Evolutionary conservation across 2,888 invertebrate genomes (phyloP).

Genomic region (Drosophila recens): DNA sequence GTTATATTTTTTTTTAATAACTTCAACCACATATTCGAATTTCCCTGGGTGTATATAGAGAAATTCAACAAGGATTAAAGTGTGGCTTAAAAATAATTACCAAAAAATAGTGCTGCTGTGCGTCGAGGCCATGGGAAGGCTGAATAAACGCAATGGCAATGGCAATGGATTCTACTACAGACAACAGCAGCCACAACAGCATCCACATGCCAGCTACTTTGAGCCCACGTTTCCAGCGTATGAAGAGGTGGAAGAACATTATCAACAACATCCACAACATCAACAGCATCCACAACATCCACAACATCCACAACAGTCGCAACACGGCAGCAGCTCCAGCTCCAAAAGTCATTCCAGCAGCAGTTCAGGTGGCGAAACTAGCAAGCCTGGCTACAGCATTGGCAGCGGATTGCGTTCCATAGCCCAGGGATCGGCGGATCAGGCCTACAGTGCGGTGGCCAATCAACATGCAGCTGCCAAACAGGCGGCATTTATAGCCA

Average conservation of each 20-base stretch:
- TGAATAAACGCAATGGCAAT: slow-evolving; percentile 81
- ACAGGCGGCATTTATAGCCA: slow-evolving; percentile 92
- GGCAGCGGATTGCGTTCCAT: slow-evolving; percentile 91
- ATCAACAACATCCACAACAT: slow-evolving; percentile 16
- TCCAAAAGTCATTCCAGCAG: slow-evolving; percentile 35
- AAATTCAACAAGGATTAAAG: slow-evolving; percentile 7
- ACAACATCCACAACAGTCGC: slow-evolving; percentile 1
- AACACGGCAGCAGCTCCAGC: slow-evolving; percentile 21
- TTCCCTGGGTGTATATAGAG: too few relatives aligned
- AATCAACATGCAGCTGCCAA: slow-evolving; percentile 92
- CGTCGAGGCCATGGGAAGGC: slow-evolving; percentile 53
- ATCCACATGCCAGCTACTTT: slow-evolving; percentile 58
- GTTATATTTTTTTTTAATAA: too few relatives aligned
- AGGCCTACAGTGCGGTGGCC: slow-evolving; percentile 90
- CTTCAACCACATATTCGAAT: too few relatives aligned
- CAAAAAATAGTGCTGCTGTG: slow-evolving; percentile 45
- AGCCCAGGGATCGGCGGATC: slow-evolving; percentile 91
- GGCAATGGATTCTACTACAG: slow-evolving; percentile 81
- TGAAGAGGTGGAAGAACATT: slow-evolving; percentile 35
- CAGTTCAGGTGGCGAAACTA: slow-evolving; percentile 28
- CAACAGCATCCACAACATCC: slow-evolving; percentile 22
- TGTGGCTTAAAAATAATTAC: neutral
- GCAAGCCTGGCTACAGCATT: slow-evolving; percentile 80
- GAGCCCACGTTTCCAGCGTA: slow-evolving; percentile 58
- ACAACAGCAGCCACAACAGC: slow-evolving; percentile 50